Evolutionary conservation across 2,888 invertebrate genomes (phyloP), one percentile per base, ranked within the genome.

Genomic region (Tholera decimalis): DNA sequence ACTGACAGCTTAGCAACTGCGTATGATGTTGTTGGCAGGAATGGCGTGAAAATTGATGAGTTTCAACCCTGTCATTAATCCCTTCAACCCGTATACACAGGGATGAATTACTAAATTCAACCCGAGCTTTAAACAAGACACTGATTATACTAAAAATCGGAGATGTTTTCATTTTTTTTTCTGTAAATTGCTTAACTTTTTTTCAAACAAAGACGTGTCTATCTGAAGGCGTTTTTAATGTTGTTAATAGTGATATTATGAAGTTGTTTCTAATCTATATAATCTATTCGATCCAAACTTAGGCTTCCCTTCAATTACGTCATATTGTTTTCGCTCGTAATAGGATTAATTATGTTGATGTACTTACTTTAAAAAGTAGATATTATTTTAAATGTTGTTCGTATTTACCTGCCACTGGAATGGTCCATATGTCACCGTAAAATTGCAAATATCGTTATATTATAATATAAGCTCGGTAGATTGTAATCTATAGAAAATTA

Each of bases 61-160:
- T 46, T 76, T 76, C 44, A 63, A 54, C 71, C 71, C 77, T 76
- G 49, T 70, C 77, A 76, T 73, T 57, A 54, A 70, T 77, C 77
- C 54, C 41, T 57, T 63, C 56, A 63, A 35, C 56, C 51, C 71
- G 39, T 56, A 46, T 70, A 69, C 50, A 69, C 30, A 41, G 59
- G 41, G 49, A 77, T 76, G 72, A 72, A 70, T 72, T 47, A 62
- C 71, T 35, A 76, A 73, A 70, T 56, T 55, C 53, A 33, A 67
- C 68, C 28, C n/a, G 39, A 54, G 33, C 28, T n/a, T 47, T n/a
- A 20, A 50, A 46, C 66, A 43, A 35, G 50, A 50, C 50, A 44
- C 24, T 37, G 30, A n/a, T 24, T 28, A 24, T 47, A 22, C 7
- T 7, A 28, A 70, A 50, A 47, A 41, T 47, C 39, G 24, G n/a